phyloP scores from a whole-genome alignment of 1,140 invertebrate species.

The Mesaphorura yosii region DNA sequence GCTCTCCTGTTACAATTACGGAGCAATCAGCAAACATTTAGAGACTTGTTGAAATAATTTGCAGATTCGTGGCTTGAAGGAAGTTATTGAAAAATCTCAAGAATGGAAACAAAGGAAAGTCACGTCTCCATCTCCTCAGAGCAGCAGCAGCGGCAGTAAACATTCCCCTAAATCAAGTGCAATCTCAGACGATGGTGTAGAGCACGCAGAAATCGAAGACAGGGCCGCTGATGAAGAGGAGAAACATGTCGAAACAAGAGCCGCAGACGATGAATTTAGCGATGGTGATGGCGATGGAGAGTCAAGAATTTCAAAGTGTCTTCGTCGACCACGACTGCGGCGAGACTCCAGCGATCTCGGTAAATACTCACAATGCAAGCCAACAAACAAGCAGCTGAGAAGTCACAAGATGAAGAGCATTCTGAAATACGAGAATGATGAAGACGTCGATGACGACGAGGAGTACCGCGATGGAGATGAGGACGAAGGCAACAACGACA shows the following conservation, averaged over 20 bases:
- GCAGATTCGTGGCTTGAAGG: constrained; percentile 19
- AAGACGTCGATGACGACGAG: background rate
- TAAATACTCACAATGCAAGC: background rate
- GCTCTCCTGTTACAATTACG: no score
- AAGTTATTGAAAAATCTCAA: constrained; percentile 15
- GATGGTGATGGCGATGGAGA: constrained; percentile 9
- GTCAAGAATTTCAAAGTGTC: no score
- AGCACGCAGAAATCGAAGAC: background rate
- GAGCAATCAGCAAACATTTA: no score
- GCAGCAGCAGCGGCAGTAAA: background rate
- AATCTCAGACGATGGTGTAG: background rate
- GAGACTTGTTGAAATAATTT: no score
- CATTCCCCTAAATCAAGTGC: no score
- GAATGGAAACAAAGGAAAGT: background rate
- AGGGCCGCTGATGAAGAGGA: constrained; percentile 4
- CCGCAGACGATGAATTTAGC: constrained; percentile 12
- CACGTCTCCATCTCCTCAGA: background rate
- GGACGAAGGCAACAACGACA: background rate
- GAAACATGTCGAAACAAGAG: constrained; percentile 1
- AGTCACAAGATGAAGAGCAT: no score
- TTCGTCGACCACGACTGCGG: background rate
- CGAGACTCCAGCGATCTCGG: background rate
- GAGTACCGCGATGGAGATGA: background rate
- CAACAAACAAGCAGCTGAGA: no score
- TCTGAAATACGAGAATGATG: background rate